Evolutionary conservation across 1,140 invertebrate species (phyloP).

Genomic region (Radopholus similis): DNA sequence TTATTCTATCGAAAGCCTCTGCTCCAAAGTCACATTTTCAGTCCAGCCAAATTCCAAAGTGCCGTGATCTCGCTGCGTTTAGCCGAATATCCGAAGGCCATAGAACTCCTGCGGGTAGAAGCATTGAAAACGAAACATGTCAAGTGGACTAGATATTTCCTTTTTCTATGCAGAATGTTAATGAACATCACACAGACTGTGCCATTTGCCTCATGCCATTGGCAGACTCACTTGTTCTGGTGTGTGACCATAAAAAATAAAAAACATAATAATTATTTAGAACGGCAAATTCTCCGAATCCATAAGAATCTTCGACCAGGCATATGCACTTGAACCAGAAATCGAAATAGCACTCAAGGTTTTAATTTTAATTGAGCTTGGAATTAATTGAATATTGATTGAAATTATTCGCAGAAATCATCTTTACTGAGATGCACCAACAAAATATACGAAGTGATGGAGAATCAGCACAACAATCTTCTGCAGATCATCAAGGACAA

Average conservation of each 20-base stretch:
- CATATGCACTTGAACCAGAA: neutral
- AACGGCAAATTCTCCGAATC: slow-evolving; percentile 8
- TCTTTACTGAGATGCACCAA: slow-evolving; percentile 2
- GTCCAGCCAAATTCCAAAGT: slow-evolving; percentile 21
- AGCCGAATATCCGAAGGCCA: slow-evolving; percentile 3
- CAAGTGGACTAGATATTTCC: too few species aligned
- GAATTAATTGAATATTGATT: neutral
- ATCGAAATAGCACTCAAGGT: neutral
- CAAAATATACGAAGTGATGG: slow-evolving; percentile 14
- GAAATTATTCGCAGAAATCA: slow-evolving; percentile 4
- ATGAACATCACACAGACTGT: neutral
- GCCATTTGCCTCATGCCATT: slow-evolving; percentile 1
- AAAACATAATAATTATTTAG: neutral
- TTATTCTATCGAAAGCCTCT: neutral
- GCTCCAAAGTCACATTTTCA: neutral
- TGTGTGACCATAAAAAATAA: neutral
- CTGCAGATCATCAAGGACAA: slow-evolving; percentile 12
- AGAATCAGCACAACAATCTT: slow-evolving; percentile 19
- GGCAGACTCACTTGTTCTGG: slow-evolving; percentile 12
- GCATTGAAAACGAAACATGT: too few species aligned
- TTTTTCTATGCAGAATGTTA: neutral
- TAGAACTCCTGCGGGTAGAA: slow-evolving; percentile 10
- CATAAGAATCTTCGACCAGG: slow-evolving; percentile 9
- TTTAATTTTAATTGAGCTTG: slow-evolving; percentile 6
- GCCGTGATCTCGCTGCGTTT: neutral